These are phyloP conservation scores for Lethenteron camtschaticum DNA, from an alignment of 2,113 vertebrate species.

Conservation along the genomic window DNA sequence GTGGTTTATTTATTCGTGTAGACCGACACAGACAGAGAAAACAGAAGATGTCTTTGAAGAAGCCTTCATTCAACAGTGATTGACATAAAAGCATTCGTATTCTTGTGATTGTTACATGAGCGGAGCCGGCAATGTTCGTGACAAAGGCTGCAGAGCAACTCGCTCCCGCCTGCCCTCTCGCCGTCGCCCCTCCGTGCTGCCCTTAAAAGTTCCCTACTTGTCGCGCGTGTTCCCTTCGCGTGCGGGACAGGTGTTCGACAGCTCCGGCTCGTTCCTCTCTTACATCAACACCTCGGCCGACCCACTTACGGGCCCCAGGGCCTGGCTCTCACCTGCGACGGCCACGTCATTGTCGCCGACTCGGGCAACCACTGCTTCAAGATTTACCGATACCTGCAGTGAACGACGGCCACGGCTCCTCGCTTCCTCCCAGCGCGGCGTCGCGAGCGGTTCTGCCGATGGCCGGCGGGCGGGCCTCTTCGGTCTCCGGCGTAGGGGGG, in stretches of 20 bases:
- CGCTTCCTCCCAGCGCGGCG: no score
- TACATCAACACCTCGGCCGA: constrained; percentile 87
- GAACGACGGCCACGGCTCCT: constrained; percentile 14
- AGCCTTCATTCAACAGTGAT: no score
- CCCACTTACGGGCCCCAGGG: constrained; percentile 82
- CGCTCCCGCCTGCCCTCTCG: neutral
- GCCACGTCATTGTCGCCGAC: constrained; percentile 78
- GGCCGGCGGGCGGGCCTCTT: no score
- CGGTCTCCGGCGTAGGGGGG: no score
- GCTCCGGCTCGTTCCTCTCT: constrained; percentile 73
- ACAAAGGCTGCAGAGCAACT: no score
- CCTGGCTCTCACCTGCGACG: constrained; percentile 72
- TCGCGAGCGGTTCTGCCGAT: no score
- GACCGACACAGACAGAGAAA: no score
- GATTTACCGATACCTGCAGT: constrained; percentile 90
- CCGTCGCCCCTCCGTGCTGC: neutral
- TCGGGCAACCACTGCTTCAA: constrained; percentile 97
- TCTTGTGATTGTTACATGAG: no score
- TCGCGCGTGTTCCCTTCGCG: constrained; percentile 8
- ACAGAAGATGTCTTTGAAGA: no score
- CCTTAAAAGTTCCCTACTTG: neutral
- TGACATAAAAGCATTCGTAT: no score
- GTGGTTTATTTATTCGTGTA: no score
- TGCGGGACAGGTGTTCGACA: constrained; percentile 60
- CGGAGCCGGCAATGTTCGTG: no score